Base-by-base conservation (phyloP, 92 coral and sea anemone genomes). In the Pocillopora grandis region DNA sequence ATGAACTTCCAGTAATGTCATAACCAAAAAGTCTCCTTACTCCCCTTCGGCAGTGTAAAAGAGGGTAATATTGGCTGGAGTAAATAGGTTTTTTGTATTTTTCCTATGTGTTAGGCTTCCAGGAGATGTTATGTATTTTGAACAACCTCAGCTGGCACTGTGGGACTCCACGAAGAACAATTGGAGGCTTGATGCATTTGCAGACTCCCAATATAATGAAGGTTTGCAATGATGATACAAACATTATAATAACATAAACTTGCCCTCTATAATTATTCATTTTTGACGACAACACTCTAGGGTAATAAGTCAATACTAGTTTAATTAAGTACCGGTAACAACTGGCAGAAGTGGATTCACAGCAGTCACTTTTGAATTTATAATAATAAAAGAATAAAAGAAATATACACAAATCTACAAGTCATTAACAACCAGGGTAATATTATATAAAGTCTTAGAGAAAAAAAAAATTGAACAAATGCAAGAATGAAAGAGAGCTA, bases 111-210 rank as follows among this genome's bases (percentile, higher is more conserved):
- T 57, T 42, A 96, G 99, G 82, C 95, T 96, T 36, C 95, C 99
- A 9, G 89, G 85, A 57, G 89, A 92, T 80, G 99, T 94, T 23
- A 81, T 90, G 76, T 96, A 94, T 88, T 94, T 94, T 79, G 99
- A 96, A 70, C 92, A 93, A 67, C 99, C 99, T 56, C 99, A 92
- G 85, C 75, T 96, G 65, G 95, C 97, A 5, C 87, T 88, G 76
- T 96, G 99, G 99, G 99, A 96, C 58, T 78, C 91, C 0, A 64
- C 33, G 62, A 96, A 96, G 80, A 92, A 94, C 36, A 94, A 92
- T 23, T 96, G 99, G 99, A 88, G 95, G 66, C 58, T 96, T 48
- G 99, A 96, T 84, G 97, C 97, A 14, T 82, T 94, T 18, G 72
- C 91, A 56, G 99, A 92, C 33, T 83, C 87, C 49, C 91, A 90